Base-by-base conservation (phyloP, 2,797 vertebrate species). In the Dallia pectoralis region DNA sequence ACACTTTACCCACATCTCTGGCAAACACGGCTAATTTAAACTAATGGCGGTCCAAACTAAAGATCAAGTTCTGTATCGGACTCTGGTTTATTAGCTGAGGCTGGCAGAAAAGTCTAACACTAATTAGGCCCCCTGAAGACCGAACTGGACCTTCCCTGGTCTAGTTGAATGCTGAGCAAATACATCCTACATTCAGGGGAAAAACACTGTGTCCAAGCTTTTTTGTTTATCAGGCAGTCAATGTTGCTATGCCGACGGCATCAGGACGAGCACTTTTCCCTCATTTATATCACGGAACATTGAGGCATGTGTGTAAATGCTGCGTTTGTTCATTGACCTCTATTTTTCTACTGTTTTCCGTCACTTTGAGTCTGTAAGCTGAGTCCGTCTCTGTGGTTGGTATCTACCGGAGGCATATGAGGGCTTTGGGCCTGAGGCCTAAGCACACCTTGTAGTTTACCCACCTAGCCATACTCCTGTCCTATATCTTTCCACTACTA, bases 351-450 rank as follows among this genome's bases (percentile, higher is more conserved):
- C 53, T 14, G 22, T 56, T n/a, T 59, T 25, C 40, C 40, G 22
- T 25, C 25, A 22, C 16, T 59, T 22, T 8, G 53, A 11, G 53
- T 59, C 53, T 25, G 51, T 22, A 9, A 4, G 53, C 12, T n/a
- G 1, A 25, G 53, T 25, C 12, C 40, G 40, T 44, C 9, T 12
- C 40, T 11, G 40, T 15, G n/a, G 53, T 56, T 4, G 53, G 53
- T 25, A 25, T 59, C 53, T 59, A 25, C 53, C 12, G 53, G 53
- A 59, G 22, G 53, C 51, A 19, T 3, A 53, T 53, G 51, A 53
- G 51, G 51, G 51, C n/a, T 53, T 53, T 53, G 51, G 51, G 51
- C 51, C 51, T 53, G 51, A 53, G 51, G 51, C 53, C n/a, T 12
- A 56, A 56, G 22, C 53, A 56, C 53, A 56, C 22, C 53, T 22